phyloP scores from a whole-genome alignment of 2,113 vertebrate species.

The Pelecanoides urinatrix region DNA sequence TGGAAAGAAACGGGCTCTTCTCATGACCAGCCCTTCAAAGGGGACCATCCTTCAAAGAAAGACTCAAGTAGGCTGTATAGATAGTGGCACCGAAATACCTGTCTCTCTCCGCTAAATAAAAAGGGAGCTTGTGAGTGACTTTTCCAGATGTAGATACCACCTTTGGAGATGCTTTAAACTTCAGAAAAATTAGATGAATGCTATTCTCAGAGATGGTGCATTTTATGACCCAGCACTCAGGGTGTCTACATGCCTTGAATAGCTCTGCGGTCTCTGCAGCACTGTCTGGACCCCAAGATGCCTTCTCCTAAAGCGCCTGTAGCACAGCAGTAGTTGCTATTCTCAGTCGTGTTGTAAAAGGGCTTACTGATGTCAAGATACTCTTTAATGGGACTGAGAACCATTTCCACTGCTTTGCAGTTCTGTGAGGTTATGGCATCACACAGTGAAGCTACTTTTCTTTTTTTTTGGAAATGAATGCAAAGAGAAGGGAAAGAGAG shows the following conservation, averaged over 20 bases:
- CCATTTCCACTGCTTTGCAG: not conserved
- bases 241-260: not conserved
- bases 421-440: not conserved
- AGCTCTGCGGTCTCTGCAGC: not conserved
- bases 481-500: not conserved
- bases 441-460: not conserved
- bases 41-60: not conserved
- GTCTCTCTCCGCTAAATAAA: not conserved
- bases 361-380: not conserved
- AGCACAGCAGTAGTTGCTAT: not conserved
- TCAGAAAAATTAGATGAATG: not conserved
- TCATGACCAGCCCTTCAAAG: not conserved
- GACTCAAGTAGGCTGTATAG: not conserved
- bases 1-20: not conserved
- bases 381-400: not conserved
- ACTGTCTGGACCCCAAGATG: not conserved
- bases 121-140: not conserved
- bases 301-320: not conserved
- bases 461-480: not conserved
- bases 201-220: not conserved
- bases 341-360: not conserved
- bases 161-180: not conserved
- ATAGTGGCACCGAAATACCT: not conserved
- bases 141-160: not conserved
- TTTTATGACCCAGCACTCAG: not conserved